Conservation (phyloP, 2,113 vertebrate genomes). For the Nothoprocta perdicaria region DNA sequence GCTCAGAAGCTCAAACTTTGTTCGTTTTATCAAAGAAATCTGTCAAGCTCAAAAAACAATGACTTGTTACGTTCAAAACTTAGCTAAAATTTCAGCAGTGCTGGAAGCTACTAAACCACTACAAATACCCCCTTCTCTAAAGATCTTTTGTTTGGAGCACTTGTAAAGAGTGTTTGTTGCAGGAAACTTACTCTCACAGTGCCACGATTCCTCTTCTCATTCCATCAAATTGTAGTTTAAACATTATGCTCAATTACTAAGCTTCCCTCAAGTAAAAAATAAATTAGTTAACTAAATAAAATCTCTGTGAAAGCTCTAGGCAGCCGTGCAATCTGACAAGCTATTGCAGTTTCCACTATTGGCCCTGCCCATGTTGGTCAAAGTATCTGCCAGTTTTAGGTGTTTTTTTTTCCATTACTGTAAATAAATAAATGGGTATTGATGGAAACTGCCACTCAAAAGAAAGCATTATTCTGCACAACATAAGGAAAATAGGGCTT, state of each 20-base stretch:
- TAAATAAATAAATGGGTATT: neutral
- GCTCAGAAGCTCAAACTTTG: neutral
- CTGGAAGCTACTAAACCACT: neutral
- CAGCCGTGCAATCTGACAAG: neutral
- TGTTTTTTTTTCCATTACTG: neutral
- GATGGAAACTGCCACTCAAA: accelerated
- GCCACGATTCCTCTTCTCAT: neutral
- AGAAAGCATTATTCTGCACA: neutral
- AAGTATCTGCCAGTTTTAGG: neutral
- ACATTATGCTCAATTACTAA: neutral
- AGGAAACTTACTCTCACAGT: neutral
- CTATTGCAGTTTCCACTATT: neutral
- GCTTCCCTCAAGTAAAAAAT: neutral
- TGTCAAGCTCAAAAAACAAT: neutral
- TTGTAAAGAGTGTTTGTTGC: neutral
- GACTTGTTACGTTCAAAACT: neutral
- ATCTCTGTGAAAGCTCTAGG: neutral
- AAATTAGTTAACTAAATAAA: neutral
- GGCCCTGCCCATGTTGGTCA: neutral
- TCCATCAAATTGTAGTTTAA: neutral
- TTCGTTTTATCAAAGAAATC: neutral
- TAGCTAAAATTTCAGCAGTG: neutral
- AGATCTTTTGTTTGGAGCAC: too few relatives aligned
- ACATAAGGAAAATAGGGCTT: neutral
- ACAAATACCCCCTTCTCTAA: neutral